Conservation (phyloP, 2,888 invertebrate genomes). For the Auanema freiburgensis region DNA sequence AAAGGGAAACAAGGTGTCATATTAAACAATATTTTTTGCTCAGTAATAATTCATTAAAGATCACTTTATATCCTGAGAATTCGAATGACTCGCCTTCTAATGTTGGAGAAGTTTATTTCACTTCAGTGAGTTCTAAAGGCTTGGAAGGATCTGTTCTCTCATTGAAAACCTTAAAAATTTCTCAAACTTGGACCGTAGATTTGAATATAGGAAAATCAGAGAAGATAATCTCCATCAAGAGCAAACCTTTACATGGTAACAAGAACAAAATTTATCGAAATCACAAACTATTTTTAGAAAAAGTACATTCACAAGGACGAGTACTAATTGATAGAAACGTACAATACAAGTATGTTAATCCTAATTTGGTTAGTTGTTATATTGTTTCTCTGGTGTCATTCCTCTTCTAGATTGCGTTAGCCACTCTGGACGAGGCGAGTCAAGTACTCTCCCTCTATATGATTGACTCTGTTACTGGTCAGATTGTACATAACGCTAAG, state of each 20-base stretch:
- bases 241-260: slow-evolving; percentile 40
- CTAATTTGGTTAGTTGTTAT: slow-evolving; percentile 77
- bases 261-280: too few species aligned
- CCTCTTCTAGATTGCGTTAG: slow-evolving; percentile 27
- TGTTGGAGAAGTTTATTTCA: slow-evolving; percentile 32
- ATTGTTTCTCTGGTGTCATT: background rate
- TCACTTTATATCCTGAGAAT: slow-evolving; percentile 25
- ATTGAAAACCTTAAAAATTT: too few species aligned
- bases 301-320: slow-evolving; percentile 89
- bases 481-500: slow-evolving; percentile 77
- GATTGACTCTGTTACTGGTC: slow-evolving; percentile 87
- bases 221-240: slow-evolving; percentile 47
- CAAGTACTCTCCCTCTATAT: slow-evolving; percentile 76
- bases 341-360: slow-evolving; percentile 96
- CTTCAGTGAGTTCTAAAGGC: slow-evolving; percentile 27
- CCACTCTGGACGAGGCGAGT: slow-evolving; percentile 34
- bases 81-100: slow-evolving; percentile 12
- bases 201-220: slow-evolving; percentile 45
- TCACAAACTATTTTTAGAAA: slow-evolving; percentile 65
- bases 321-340: slow-evolving; percentile 93
- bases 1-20: slow-evolving; percentile 25
- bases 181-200: slow-evolving; percentile 40
- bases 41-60: slow-evolving; percentile 7
- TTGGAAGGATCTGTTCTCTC: too few species aligned
- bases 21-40: background rate